Evolutionary conservation across 2,113 vertebrate genomes (phyloP).

Genomic region (Labeo catla): DNA sequence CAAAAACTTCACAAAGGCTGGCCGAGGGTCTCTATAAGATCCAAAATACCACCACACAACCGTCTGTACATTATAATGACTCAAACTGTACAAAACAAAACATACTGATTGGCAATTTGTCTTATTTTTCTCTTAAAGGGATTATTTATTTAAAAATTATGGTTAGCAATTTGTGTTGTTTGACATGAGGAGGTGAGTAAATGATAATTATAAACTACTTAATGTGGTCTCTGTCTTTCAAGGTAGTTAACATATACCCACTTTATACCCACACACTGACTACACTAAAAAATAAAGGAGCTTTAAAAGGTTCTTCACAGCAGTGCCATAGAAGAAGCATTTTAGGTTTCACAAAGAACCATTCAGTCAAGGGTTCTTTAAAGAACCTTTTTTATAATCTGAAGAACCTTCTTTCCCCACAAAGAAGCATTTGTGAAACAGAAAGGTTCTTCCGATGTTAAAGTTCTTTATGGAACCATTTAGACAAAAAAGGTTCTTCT

Average conservation of each 20-base stretch:
- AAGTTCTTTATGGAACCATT: no score
- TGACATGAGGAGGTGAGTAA: background rate
- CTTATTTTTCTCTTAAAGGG: background rate
- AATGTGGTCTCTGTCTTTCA: background rate
- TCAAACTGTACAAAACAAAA: background rate
- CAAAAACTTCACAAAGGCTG: constrained; percentile 60
- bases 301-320: no score
- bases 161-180: background rate
- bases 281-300: no score
- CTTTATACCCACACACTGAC: background rate
- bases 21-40: constrained; percentile 30
- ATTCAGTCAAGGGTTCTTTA: no score
- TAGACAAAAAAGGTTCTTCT: no score
- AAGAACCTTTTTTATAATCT: no score
- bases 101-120: background rate
- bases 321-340: no score
- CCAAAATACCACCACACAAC: background rate
- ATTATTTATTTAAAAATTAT: background rate
- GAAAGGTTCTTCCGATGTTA: no score
- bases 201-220: background rate
- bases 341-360: no score
- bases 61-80: background rate
- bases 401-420: no score
- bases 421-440: no score
- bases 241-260: background rate